Conservation (phyloP, 2,888 invertebrate species). For the Drosophila paranaensis region DNA sequence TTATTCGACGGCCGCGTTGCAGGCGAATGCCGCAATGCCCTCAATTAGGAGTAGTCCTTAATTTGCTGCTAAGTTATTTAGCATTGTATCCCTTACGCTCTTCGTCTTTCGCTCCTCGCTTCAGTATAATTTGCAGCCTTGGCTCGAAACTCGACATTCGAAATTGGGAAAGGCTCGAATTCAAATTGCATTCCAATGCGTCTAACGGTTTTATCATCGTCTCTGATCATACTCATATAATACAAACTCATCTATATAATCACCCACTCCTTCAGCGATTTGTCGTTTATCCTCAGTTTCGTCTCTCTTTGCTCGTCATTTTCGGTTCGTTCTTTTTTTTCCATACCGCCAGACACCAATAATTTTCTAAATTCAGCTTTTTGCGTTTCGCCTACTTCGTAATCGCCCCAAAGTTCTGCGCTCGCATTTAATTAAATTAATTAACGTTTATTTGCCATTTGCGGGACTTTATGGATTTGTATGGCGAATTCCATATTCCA, state of each 20-base stretch:
- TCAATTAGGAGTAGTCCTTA: slow-evolving; percentile 72
- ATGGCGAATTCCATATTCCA: slow-evolving; percentile 35
- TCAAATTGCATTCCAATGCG: slow-evolving; percentile 74
- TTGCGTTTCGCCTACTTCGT: slow-evolving; percentile 31
- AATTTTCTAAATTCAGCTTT: slow-evolving; percentile 60
- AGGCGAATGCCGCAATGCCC: slow-evolving; percentile 75
- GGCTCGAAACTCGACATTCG: slow-evolving; percentile 24
- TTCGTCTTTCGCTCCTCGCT: neutral
- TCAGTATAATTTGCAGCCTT: slow-evolving; percentile 62
- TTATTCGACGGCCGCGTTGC: slow-evolving; percentile 59
- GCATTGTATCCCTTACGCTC: slow-evolving; percentile 38
- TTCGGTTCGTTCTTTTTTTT: slow-evolving; percentile 7
- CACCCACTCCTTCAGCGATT: slow-evolving; percentile 58
- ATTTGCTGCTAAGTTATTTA: slow-evolving; percentile 78
- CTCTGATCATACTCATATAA: slow-evolving; percentile 29
- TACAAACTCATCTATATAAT: slow-evolving; percentile 40
- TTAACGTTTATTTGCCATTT: slow-evolving; percentile 54
- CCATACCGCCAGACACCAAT: slow-evolving; percentile 61
- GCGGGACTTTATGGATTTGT: slow-evolving; percentile 22
- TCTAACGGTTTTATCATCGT: slow-evolving; percentile 72
- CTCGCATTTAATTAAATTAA: slow-evolving; percentile 67
- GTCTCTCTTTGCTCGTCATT: slow-evolving; percentile 10
- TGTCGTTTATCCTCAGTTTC: slow-evolving; percentile 64
- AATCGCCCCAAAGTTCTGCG: slow-evolving; percentile 43
- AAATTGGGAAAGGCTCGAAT: slow-evolving; percentile 20